These are phyloP conservation scores for Terebella lapidaria DNA, from an alignment of 2,888 invertebrate species.

Conservation along the genomic window DNA sequence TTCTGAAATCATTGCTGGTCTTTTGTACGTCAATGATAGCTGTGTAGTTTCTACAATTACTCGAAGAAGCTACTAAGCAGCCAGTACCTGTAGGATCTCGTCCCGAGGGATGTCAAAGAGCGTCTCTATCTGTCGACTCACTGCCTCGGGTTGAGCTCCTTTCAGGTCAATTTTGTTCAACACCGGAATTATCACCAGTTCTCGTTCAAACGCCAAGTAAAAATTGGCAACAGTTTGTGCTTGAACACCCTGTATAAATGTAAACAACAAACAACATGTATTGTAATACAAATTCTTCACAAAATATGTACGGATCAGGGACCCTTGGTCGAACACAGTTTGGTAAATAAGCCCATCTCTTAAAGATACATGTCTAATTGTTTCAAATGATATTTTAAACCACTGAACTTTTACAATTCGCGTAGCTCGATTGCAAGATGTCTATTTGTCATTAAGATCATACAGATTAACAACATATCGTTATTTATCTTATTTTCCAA, in stretches of 20 bases:
- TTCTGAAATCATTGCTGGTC: not conserved
- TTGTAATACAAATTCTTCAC: not conserved
- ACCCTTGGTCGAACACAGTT: too few species aligned
- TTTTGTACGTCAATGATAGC: not conserved
- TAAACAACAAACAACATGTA: not conserved
- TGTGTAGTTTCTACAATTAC: too few species aligned
- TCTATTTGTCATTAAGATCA: too few species aligned
- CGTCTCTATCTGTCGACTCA: slow-evolving; percentile 70
- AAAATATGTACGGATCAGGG: too few species aligned
- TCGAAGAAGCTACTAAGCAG: too few species aligned
- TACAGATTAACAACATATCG: too few species aligned
- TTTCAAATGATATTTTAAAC: too few species aligned
- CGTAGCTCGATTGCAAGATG: too few species aligned
- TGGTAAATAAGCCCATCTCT: too few species aligned
- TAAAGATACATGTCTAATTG: too few species aligned
- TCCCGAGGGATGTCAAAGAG: slow-evolving; percentile 75
- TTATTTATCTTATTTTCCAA: too few species aligned
- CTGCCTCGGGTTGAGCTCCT: slow-evolving; percentile 79
- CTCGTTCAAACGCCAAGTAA: slow-evolving; percentile 77
- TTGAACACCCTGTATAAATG: slow-evolving; percentile 67
- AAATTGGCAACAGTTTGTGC: slow-evolving; percentile 98
- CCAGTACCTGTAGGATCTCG: slow-evolving; percentile 71
- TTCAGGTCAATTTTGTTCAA: slow-evolving; percentile 95
- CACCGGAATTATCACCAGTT: slow-evolving; percentile 81
- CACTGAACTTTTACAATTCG: too few species aligned